These are phyloP conservation scores for Neelides folsomi DNA, from an alignment of 2,888 invertebrate species.

Conservation along the genomic window DNA sequence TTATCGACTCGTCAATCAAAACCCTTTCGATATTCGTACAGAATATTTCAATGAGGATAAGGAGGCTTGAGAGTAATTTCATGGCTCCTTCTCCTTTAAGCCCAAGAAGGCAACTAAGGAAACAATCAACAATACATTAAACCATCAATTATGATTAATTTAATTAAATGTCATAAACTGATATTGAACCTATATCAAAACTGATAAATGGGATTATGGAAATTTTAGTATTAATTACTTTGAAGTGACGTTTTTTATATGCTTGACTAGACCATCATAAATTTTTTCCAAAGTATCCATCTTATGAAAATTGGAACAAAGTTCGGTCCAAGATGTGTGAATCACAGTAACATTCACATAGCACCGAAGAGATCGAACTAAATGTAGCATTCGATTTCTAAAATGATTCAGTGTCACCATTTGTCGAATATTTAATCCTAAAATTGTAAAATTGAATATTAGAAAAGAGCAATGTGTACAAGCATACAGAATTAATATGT, in stretches of 20 bases:
- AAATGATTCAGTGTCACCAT: constrained; percentile 57
- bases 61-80: constrained; percentile 44
- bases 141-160: too few species aligned
- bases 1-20: constrained; percentile 3
- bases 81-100: constrained; percentile 54
- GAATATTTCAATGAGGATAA: constrained; percentile 27
- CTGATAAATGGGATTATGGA: too few species aligned
- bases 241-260: constrained; percentile 61
- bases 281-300: constrained; percentile 57
- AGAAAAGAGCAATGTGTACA: background rate
- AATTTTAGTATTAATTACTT: too few species aligned
- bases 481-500: too few species aligned
- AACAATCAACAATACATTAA: too few species aligned
- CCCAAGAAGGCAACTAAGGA: constrained; percentile 54
- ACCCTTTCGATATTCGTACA: constrained; percentile 16
- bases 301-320: constrained; percentile 52
- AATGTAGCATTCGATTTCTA: constrained; percentile 61
- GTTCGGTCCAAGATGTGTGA: constrained; percentile 58
- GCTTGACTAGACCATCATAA: constrained; percentile 56
- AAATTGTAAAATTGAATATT: constrained; percentile 8
- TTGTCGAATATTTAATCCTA: constrained; percentile 44
- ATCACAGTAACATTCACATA: constrained; percentile 64
- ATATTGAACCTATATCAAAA: too few species aligned
- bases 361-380: constrained; percentile 59
- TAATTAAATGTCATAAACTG: too few species aligned